Base-by-base conservation (phyloP, 1,140 invertebrate genomes). In the Adoxophyes honmai region DNA sequence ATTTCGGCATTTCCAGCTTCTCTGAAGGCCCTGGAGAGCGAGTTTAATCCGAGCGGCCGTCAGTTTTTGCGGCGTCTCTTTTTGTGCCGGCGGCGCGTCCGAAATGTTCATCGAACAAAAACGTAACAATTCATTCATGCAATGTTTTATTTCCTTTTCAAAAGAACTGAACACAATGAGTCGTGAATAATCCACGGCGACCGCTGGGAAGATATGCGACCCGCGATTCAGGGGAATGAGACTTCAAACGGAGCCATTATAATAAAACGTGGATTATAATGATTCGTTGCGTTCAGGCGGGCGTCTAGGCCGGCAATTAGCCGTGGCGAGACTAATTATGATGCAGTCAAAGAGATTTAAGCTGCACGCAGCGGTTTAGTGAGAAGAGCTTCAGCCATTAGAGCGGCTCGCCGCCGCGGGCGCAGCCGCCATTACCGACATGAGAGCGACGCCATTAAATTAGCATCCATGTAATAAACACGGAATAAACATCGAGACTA, bases 401-500 rank as follows among this genome's bases (percentile, higher is more conserved):
- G 42, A 21, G 15, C 21, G 42, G 21, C 16, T 18, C 9, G 38
- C 39, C 15, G n/a, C 14, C 39, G 4, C 42, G 42, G 4, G 15
- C 15, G 39, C 5, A 10, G 18, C 42, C 55, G 72, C 69, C 68
- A 75, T 75, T 74, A 73, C 62, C 68, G 68, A 68, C 65, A 65
- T 59, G 64, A 53, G 44, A 70, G 62, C 62, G 66, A 66, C 66
- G 59, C 57, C 64, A 69, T 66, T 75, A 70, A 77, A 79, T 85
- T 81, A 80, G 68, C 68, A 73, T 73, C 70, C 62, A 68, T 62
- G 68, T 71, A 73, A 73, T 75, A 76, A 75, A 77, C 74, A 73
- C 70, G 74, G 74, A 75, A 75, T 81, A 83, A 81, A 78, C 73
- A 76, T 77, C 73, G 72, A 81, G 72, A 79, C 78, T 80, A 81